These are phyloP conservation scores for Petrolisthes cinctipes DNA, from an alignment of 2,888 invertebrate genomes.

Conservation along the genomic window DNA sequence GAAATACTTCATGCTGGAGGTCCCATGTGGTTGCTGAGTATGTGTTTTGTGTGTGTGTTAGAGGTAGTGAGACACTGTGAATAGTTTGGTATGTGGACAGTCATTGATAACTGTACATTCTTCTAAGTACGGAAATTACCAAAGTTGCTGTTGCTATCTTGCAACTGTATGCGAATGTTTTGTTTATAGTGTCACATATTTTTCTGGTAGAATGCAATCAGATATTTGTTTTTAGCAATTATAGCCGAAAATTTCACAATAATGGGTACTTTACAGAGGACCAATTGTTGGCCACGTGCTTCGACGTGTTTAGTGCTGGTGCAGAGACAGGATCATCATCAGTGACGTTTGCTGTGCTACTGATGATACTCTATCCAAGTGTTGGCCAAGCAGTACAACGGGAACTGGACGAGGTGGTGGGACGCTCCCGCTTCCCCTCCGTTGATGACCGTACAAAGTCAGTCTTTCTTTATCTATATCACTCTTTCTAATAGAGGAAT, in stretches of 20 bases:
- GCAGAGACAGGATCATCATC: conserved; percentile 36
- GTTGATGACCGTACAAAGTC: conserved; percentile 11
- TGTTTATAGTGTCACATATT: not conserved
- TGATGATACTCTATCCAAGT: conserved; percentile 24
- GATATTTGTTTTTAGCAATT: conserved; percentile 9
- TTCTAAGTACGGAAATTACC: too few species aligned
- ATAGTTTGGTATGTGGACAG: too few species aligned
- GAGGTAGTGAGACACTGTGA: too few species aligned
- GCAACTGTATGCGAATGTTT: not conserved
- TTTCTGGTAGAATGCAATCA: not conserved
- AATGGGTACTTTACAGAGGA: not conserved
- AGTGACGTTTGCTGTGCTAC: conserved; percentile 27
- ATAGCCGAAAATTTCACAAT: not conserved
- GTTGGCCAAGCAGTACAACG: not conserved
- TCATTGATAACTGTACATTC: too few species aligned
- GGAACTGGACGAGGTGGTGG: conserved; percentile 44
- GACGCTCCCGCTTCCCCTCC: conserved; percentile 13
- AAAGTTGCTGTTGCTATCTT: too few species aligned
- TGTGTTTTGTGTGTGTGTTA: too few species aligned
- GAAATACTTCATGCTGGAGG: too few species aligned
- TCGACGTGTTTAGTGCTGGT: conserved; percentile 31
- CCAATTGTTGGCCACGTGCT: conserved; percentile 26
- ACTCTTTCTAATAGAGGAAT: too few species aligned
- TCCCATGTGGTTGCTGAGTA: too few species aligned
- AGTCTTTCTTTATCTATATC: not conserved